phyloP scores from a whole-genome alignment of 2,113 vertebrate species.

The Clarias batrachus region DNA sequence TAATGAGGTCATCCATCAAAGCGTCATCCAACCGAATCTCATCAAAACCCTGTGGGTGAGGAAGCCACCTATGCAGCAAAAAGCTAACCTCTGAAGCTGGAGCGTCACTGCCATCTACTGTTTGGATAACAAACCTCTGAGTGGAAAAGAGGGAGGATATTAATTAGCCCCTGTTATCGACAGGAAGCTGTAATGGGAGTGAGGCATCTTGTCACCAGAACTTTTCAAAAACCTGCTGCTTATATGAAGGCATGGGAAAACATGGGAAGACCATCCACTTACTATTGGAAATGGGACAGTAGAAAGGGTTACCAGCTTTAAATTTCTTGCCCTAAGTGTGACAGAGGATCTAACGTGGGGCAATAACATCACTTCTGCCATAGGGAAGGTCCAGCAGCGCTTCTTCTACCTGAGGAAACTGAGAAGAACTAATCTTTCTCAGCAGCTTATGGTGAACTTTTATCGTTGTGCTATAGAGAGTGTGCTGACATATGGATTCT shows the following conservation, averaged over 20 bases:
- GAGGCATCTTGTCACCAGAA: not conserved
- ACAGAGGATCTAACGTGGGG: too few relatives aligned
- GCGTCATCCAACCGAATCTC: slow-evolving; percentile 44
- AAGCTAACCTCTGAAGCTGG: not conserved
- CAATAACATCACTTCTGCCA: too few relatives aligned
- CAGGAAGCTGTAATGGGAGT: not conserved
- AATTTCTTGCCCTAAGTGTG: too few relatives aligned
- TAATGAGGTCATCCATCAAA: slow-evolving; percentile 55
- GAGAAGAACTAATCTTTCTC: too few relatives aligned
- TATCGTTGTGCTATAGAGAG: too few relatives aligned
- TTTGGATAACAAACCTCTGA: not conserved
- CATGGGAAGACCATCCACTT: too few relatives aligned
- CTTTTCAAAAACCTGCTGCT: not conserved
- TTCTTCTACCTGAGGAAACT: too few relatives aligned
- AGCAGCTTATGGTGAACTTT: too few relatives aligned
- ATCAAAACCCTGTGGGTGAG: slow-evolving; percentile 32
- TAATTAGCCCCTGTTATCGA: not conserved
- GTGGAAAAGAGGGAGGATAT: not conserved
- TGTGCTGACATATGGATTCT: too few relatives aligned
- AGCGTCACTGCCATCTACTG: slow-evolving; percentile 62
- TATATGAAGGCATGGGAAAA: not conserved
- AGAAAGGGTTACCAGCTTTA: too few relatives aligned
- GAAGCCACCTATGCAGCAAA: slow-evolving; percentile 4
- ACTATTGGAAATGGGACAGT: too few relatives aligned
- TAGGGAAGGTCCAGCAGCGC: too few relatives aligned